A percentile compares a stretch with the other conserved stretches of the same genome.
phyloP scores from a whole-genome alignment of 2,113 vertebrate genomes.

The Oenanthe melanoleuca region DNA sequence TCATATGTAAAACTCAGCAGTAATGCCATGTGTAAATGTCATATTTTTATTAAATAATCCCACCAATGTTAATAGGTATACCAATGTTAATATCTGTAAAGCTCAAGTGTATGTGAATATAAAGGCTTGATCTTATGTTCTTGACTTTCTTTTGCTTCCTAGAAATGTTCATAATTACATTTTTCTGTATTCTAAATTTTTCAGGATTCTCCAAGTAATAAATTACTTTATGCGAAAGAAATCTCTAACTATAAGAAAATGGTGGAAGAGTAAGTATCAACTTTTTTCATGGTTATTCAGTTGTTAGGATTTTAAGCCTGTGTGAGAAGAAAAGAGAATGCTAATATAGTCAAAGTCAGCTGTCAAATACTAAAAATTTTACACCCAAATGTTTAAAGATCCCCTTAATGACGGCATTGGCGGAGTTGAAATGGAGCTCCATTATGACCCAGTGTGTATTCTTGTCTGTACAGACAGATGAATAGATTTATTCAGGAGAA shows the following conservation, averaged over 20 bases:
- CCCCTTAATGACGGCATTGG: neutral
- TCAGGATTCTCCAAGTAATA: conserved; percentile 98
- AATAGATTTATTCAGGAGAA: neutral
- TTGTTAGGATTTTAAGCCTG: neutral
- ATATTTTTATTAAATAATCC: neutral
- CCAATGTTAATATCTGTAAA: neutral
- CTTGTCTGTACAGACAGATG: neutral
- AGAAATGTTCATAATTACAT: neutral
- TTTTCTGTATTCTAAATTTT: neutral
- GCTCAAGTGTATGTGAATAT: neutral
- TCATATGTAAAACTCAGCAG: neutral
- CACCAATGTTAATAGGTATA: neutral
- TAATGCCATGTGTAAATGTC: neutral
- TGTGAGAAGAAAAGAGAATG: neutral
- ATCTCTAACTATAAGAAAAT: conserved; percentile 99
- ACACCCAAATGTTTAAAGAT: neutral
- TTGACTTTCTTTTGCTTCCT: neutral
- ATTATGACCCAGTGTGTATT: accelerated
- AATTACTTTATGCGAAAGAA: conserved; percentile 97
- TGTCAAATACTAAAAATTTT: neutral
- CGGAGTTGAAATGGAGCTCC: neutral
- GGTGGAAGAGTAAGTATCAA: conserved; percentile 94
- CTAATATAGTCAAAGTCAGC: neutral
- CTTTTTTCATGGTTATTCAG: neutral
- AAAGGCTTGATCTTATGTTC: neutral